Percentiles rank a stretch among this genome's conserved stretches.
Evolutionary conservation across 2,113 vertebrate species (phyloP).

Genomic region (Craseonycteris thonglongyai): DNA sequence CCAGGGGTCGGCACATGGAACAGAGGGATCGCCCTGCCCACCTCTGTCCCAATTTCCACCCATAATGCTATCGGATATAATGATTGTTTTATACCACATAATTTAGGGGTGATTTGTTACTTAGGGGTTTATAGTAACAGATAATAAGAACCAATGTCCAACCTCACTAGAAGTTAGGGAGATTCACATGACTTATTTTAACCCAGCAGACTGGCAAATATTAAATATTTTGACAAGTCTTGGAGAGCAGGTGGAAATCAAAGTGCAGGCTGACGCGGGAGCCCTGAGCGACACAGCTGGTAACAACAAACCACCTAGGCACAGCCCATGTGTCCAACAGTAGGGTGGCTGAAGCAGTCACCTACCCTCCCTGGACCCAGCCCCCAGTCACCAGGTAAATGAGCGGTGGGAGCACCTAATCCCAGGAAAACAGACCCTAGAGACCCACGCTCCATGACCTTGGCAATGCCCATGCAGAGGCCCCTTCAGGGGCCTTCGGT

Average conservation of each 20-base stretch:
- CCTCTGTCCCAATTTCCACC: neutral
- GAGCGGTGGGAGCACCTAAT: neutral
- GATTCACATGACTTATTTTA: neutral
- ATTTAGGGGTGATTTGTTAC: neutral
- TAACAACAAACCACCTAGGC: neutral
- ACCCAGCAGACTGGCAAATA: neutral
- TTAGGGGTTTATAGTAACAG: neutral
- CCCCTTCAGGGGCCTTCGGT: neutral
- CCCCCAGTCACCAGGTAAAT: neutral
- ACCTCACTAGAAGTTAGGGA: neutral
- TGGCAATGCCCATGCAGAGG: neutral
- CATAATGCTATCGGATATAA: rapidly evolving
- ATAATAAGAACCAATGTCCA: neutral
- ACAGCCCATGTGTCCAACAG: neutral
- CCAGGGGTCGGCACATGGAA: neutral
- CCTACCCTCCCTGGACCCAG: neutral
- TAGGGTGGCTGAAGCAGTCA: rapidly evolving
- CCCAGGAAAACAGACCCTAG: neutral
- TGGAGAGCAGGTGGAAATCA: neutral
- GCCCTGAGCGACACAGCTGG: rapidly evolving
- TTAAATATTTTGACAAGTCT: neutral
- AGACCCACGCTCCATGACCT: neutral
- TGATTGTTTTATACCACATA: neutral
- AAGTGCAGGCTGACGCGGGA: neutral
- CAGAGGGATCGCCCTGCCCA: neutral